A percentile compares a stretch with the other conserved stretches of the same genome.
These are phyloP conservation scores for Orchestia grillus DNA, from an alignment of 1,140 invertebrate species.

Conservation along the genomic window DNA sequence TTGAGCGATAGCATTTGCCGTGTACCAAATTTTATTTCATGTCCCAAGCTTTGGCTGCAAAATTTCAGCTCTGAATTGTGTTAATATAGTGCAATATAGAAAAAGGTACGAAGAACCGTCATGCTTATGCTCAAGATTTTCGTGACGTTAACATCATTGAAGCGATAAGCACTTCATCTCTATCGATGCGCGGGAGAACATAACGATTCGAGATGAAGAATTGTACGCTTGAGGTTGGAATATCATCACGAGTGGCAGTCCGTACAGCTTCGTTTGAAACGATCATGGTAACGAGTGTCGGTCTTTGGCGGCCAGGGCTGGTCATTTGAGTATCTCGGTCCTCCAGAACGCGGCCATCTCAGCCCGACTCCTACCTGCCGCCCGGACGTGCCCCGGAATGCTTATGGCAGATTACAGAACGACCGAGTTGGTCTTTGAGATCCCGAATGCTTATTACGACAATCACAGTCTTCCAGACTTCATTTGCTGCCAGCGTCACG, in stretches of 20 bases:
- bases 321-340: not conserved
- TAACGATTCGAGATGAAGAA: too few relatives aligned
- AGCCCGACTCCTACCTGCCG: not conserved
- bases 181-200: too few relatives aligned
- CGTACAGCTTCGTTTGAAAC: not conserved
- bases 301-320: not conserved
- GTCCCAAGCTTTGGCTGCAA: too few relatives aligned
- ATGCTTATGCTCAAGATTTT: too few relatives aligned
- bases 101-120: too few relatives aligned
- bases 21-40: too few relatives aligned
- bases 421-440: slow-evolving; percentile 8
- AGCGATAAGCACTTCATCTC: too few relatives aligned
- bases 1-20: too few relatives aligned
- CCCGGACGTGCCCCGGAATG: not conserved
- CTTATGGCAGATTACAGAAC: slow-evolving; percentile 4
- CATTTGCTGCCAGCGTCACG: not conserved
- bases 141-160: too few relatives aligned
- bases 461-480: not conserved
- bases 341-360: not conserved
- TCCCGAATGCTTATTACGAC: not conserved
- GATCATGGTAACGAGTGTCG: not conserved
- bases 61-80: too few relatives aligned
- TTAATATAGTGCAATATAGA: too few relatives aligned
- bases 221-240: too few relatives aligned
- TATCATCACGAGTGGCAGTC: not conserved